A percentile compares a stretch with the other conserved stretches of the same genome.
Evolutionary conservation across 2,113 vertebrate species (phyloP).

Genomic region (Atrichornis clamosus): DNA sequence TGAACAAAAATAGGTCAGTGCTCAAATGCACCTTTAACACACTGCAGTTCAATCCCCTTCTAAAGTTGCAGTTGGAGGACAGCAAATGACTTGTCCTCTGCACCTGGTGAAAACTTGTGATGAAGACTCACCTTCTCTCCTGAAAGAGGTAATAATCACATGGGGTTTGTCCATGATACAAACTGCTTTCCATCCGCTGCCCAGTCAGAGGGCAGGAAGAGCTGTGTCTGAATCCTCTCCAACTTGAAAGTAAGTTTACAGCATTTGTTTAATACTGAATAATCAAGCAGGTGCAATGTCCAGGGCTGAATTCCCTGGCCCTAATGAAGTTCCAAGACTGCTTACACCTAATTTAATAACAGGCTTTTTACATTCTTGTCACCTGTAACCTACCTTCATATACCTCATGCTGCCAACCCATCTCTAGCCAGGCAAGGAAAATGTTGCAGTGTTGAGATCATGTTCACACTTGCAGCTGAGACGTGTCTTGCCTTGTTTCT

Average conservation of each 20-base stretch:
- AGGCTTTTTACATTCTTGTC: conserved; percentile 31
- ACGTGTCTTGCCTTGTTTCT: conserved; percentile 39
- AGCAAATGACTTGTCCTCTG: neutral
- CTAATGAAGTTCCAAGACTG: conserved; percentile 19
- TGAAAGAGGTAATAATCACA: neutral
- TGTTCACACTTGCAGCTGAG: conserved; percentile 13
- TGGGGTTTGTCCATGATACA: neutral
- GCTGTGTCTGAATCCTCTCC: conserved; percentile 1
- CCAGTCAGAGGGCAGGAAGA: neutral
- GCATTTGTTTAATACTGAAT: conserved; percentile 1
- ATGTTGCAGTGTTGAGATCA: conserved; percentile 20
- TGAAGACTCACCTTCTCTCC: neutral
- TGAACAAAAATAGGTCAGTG: conserved; percentile 62
- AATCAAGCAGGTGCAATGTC: conserved; percentile 39
- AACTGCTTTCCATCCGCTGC: neutral
- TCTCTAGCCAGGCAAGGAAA: conserved; percentile 42
- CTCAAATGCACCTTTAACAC: neutral
- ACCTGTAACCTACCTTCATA: conserved; percentile 39
- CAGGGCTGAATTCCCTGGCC: conserved; percentile 3
- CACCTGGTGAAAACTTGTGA: neutral
- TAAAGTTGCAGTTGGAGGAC: neutral
- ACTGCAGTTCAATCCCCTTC: neutral
- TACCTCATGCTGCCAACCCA: conserved; percentile 5
- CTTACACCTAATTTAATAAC: conserved; percentile 50
- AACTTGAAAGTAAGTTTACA: neutral